Conservation (phyloP, 2,797 vertebrate species). For the Coendou prehensilis region DNA sequence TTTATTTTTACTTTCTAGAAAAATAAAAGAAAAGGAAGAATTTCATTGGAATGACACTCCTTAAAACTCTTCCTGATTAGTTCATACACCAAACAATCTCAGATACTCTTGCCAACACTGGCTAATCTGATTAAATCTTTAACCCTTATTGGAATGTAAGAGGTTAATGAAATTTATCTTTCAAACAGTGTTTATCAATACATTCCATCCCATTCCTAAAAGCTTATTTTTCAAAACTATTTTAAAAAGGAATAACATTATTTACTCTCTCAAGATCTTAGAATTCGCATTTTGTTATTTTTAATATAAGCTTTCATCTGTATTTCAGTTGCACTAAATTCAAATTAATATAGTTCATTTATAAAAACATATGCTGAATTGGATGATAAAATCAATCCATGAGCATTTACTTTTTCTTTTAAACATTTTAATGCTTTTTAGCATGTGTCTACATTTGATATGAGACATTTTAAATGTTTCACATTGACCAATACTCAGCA, state of each 20-base stretch:
- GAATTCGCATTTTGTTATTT: neutral
- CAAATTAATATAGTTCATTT: neutral
- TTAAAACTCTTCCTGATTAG: neutral
- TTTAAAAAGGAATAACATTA: neutral
- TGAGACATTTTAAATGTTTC: constrained; percentile 66
- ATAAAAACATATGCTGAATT: neutral
- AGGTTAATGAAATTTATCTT: neutral
- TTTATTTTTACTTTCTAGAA: constrained; percentile 40
- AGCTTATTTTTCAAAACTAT: constrained; percentile 33
- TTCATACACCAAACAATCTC: neutral
- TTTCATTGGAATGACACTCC: neutral
- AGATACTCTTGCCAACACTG: neutral
- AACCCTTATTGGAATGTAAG: neutral
- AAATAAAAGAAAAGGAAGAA: neutral
- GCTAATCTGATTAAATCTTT: neutral
- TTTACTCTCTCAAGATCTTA: neutral
- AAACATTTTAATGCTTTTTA: constrained; percentile 53
- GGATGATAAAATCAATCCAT: neutral
- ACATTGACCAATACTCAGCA: constrained; percentile 75
- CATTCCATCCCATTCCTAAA: neutral
- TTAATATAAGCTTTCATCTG: neutral
- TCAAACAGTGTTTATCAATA: neutral
- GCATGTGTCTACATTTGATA: constrained; percentile 52
- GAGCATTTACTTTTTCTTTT: constrained; percentile 55
- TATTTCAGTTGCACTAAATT: neutral